Evolutionary conservation across 2,113 vertebrate species (phyloP), one percentile per base, ranked within the genome.

Genomic region (Abramis brama): DNA sequence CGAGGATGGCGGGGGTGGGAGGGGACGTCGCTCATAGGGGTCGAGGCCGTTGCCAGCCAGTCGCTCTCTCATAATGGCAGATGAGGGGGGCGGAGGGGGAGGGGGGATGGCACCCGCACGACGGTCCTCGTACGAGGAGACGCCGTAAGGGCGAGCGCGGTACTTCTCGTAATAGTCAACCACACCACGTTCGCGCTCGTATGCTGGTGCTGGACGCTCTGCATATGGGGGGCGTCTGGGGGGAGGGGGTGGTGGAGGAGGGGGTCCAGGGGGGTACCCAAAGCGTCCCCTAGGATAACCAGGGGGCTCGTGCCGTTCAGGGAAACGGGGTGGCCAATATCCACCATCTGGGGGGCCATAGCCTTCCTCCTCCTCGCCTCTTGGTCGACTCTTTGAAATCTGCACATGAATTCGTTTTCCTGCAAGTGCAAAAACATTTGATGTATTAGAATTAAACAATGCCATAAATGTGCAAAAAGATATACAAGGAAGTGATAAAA

Each of bases 341-440:
- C 96, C 96, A 89, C 97, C 96, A 78, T 95, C 95, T 5, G 93
- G 92, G 0, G 93, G 94, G 88, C 96, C 97, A 85, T 96, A 95
- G 92, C 96, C 96, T 91, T 97, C 97, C 30, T 95, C 96, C 5
- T 94, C 96, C 4, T 94, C 96, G 23, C 96, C 96, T 89, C 92
- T 97, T 87, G 91, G 94, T 74, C 97, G 95, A 91, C 98, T 99
- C 88, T 96, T 98, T 82, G 97, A 99, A 85, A 99, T 89, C 91
- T 99, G 97, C 92, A 99, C 98, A 50, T 98, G 97, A 94, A 99
- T 98, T 93, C 96, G 93, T 93, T 98, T 98, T 86, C 97, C 98
- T 99, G 95, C 84, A 94, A 88, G 79, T 25, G 19, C 12, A 75
- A 85, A n/a, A 84, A 11, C n/a, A 27, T 9, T 77, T 10, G n/a